Conservation (phyloP, 2,113 vertebrate species). For the Nothoprocta pentlandii region DNA sequence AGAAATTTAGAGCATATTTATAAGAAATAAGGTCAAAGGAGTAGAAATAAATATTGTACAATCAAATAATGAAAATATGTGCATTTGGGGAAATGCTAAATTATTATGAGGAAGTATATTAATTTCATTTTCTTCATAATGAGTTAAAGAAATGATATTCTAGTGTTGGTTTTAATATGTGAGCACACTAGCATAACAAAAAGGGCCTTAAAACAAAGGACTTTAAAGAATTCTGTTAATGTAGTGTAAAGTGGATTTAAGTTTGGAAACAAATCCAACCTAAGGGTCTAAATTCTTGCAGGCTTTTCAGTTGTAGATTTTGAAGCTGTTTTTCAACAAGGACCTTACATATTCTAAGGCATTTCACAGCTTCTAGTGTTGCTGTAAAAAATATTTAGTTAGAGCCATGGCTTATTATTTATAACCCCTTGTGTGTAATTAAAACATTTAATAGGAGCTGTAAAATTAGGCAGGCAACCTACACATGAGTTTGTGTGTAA, state of each 20-base stretch:
- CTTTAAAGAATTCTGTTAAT: constrained; percentile 57
- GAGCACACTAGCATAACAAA: neutral
- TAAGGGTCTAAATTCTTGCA: constrained; percentile 42
- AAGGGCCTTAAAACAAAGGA: neutral
- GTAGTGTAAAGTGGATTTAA: constrained; percentile 43
- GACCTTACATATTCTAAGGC: constrained; percentile 5
- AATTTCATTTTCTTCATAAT: constrained; percentile 48
- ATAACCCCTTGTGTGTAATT: constrained; percentile 52
- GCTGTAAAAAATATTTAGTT: constrained; percentile 39
- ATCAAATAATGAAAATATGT: constrained; percentile 49
- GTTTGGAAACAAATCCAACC: constrained; percentile 26
- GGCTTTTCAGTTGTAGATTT: constrained; percentile 32
- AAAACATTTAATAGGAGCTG: constrained; percentile 44
- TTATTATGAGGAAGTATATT: neutral
- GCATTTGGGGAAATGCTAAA: constrained; percentile 10
- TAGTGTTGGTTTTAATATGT: constrained; percentile 31
- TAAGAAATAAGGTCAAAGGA: constrained; percentile 31
- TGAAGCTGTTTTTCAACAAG: constrained; percentile 29
- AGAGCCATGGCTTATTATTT: constrained; percentile 65
- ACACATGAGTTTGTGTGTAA: constrained; percentile 2
- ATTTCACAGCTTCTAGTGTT: constrained; percentile 19
- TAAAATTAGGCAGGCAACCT: constrained; percentile 55
- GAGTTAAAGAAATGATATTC: constrained; percentile 22
- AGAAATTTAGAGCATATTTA: constrained; percentile 46
- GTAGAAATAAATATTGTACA: constrained; percentile 32